Evolutionary conservation across 1,140 invertebrate genomes (phyloP).

Genomic region (Danaus plexippus): DNA sequence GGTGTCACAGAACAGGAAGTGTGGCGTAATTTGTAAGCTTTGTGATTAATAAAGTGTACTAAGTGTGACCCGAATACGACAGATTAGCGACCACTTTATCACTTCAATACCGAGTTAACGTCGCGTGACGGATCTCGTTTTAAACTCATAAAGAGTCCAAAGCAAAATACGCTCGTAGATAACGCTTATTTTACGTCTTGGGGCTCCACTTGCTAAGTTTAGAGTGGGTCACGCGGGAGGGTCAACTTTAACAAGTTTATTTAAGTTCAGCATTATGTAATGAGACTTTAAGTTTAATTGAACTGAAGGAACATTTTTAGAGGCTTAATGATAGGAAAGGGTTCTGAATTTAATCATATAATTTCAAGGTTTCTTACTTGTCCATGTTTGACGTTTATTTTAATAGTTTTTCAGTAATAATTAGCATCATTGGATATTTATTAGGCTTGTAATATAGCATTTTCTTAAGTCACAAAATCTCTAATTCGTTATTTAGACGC

Average conservation of each 20-base stretch:
- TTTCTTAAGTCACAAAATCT: constrained; percentile 19
- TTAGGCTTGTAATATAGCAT: constrained; percentile 2
- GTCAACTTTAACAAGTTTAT: constrained; percentile 56
- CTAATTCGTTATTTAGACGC: constrained; percentile 44
- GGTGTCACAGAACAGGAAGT: constrained; percentile 63
- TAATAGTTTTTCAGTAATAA: background rate
- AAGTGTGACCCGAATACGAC: constrained; percentile 68
- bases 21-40: constrained; percentile 68
- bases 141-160: constrained; percentile 70
- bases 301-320: constrained; percentile 15
- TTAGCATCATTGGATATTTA: too few species aligned
- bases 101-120: constrained; percentile 69
- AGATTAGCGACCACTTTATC: constrained; percentile 71
- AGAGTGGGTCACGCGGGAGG: constrained; percentile 45
- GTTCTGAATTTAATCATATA: too few species aligned
- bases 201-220: constrained; percentile 64
- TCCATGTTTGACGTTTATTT: too few species aligned
- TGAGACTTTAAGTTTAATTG: constrained; percentile 54
- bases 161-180: constrained; percentile 69
- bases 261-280: constrained; percentile 58
- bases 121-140: constrained; percentile 70
- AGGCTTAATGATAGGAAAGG: too few species aligned
- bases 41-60: constrained; percentile 71
- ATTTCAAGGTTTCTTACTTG: too few species aligned
- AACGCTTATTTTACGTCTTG: constrained; percentile 65